Evolutionary conservation across 2,797 vertebrate genomes (phyloP).

Genomic region (Xyrichtys novacula): DNA sequence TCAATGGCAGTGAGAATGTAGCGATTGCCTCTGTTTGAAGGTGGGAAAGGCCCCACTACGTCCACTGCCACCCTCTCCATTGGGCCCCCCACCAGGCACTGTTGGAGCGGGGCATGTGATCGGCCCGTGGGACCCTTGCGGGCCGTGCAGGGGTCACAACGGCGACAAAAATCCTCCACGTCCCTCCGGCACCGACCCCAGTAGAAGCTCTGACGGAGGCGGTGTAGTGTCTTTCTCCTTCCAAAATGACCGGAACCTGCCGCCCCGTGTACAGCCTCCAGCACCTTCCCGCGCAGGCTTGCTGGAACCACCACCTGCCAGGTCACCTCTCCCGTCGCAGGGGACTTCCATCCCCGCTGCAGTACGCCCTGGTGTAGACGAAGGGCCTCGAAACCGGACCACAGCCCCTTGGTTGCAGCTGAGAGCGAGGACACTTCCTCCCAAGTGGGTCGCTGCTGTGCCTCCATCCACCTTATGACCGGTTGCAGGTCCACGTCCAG

Average conservation of each 20-base stretch:
- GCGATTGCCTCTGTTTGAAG: not conserved
- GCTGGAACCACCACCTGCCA: conserved; percentile 15
- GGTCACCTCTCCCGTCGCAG: conserved; percentile 11
- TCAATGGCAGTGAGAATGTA: conserved; percentile 15
- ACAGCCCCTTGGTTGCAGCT: conserved; percentile 8
- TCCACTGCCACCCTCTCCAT: conserved; percentile 31
- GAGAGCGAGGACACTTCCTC: too few species aligned
- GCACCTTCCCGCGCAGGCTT: not conserved
- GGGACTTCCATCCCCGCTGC: conserved; percentile 19
- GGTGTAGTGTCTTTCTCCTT: not conserved
- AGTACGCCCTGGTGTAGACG: not conserved
- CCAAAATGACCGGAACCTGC: conserved; percentile 11
- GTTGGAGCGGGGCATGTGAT: conserved; percentile 7
- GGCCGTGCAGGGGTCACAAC: conserved; percentile 13
- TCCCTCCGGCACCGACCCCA: conserved; percentile 13
- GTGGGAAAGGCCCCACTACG: not conserved
- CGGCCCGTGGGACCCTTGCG: not conserved
- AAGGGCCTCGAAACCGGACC: conserved; percentile 5
- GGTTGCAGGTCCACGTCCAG: too few species aligned
- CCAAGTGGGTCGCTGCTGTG: too few species aligned
- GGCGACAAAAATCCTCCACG: conserved; percentile 19
- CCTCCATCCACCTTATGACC: too few species aligned
- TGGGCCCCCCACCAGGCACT: not conserved
- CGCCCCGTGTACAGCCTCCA: not conserved
- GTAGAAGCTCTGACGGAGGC: conserved; percentile 2